Base-by-base conservation (phyloP, 2,797 vertebrate species). In the Smutsia temminckii region DNA sequence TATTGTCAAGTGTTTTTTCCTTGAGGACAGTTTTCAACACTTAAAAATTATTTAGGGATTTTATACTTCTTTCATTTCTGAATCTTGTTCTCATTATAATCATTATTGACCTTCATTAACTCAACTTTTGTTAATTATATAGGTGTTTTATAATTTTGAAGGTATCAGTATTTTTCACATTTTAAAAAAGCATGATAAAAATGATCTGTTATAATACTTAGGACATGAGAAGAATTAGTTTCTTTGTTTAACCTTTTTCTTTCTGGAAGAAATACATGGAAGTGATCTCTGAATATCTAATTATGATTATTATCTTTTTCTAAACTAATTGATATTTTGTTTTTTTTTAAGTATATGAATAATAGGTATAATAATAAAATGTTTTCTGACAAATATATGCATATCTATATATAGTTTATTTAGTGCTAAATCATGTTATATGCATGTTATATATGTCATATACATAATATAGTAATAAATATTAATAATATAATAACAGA, bases 1-100 rank as follows among this genome's bases (percentile, higher is more conserved):
- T 25, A 0, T 6, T 14, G 3, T 20, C 17, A 21, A 6, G 0
- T 18, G 0, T 55, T 25, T 84, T n/a, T 42, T 4, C 20, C 2
- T 25, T n/a, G 6, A 42, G 40, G 72, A 68, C 68, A 59, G 20
- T 68, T 93, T 68, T 90, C 20, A 32, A 61, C 61, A 53, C 25
- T 37, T 42, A 71, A 40, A 3, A 17, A 61, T 49, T 51, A 72
- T 23, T 92, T 75, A 29, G 17, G 8, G 23, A 9, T 55, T 69
- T 34, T 74, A 64, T 0, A 21, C 6, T 34, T 49, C 3, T 53
- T 95, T 85, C 37, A 34, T 10, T 95, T 85, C 29, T 72, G 34
- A 55, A 23, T 11, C 59, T 14, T 29, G 23, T 13, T 23, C 18
- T 29, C 61, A 57, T 27, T 63, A 18, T 57, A 55, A 40, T 75